Percentiles rank a stretch among this genome's conserved stretches.
Conservation (phyloP, 53 echinoderm and acorn worm genomes). For the Holothuria leucospilota region DNA sequence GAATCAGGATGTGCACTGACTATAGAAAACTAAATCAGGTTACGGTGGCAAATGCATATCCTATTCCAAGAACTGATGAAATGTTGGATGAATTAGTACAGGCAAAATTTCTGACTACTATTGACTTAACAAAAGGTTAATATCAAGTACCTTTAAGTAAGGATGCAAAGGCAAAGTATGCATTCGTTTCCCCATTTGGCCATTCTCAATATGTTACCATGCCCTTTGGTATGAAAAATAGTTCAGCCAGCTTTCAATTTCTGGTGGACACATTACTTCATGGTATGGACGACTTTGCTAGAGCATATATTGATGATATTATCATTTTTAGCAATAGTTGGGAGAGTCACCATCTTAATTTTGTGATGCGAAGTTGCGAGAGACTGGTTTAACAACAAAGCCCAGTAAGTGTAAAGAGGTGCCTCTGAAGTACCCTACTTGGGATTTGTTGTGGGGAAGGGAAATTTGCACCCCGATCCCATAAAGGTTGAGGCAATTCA, state of each 20-base stretch:
- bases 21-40: slow-evolving; percentile 28
- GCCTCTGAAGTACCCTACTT: too few relatives aligned
- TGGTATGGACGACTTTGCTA: not conserved
- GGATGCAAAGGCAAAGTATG: slow-evolving; percentile 46
- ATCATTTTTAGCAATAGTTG: too few relatives aligned
- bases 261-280: slow-evolving; percentile 10
- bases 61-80: slow-evolving; percentile 7
- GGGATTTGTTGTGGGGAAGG: too few relatives aligned
- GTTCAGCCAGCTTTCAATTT: not conserved
- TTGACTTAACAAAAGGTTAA: slow-evolving; percentile 65
- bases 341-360: too few relatives aligned
- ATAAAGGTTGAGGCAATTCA: slow-evolving; percentile 52
- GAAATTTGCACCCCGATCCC: slow-evolving; percentile 16
- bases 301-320: slow-evolving; percentile 61
- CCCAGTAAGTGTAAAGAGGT: too few relatives aligned
- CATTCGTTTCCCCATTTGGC: slow-evolving; percentile 56
- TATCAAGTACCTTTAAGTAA: slow-evolving; percentile 56
- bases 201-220: slow-evolving; percentile 48
- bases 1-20: slow-evolving; percentile 18
- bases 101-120: slow-evolving; percentile 50
- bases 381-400: too few relatives aligned
- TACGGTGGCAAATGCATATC: not conserved
- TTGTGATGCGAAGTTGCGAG: too few relatives aligned
- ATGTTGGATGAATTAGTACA: not conserved
- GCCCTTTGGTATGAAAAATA: slow-evolving; percentile 68